A percentile compares a stretch with the other conserved stretches of the same genome.
These are phyloP conservation scores for Subanguina moxae DNA, from an alignment of 1,140 invertebrate species.

Conservation along the genomic window DNA sequence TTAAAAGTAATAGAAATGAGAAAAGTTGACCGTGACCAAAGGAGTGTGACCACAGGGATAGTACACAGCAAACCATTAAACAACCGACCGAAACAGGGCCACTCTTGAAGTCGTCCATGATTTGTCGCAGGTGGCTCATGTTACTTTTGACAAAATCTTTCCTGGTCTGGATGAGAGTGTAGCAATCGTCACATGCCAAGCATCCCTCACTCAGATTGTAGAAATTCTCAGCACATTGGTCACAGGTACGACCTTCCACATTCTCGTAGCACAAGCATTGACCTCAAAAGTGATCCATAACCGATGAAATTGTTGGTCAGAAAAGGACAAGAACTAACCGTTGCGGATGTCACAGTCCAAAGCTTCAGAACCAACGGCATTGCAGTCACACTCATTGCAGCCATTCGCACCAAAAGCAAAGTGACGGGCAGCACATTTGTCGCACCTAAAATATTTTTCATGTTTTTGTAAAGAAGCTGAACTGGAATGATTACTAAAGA, in stretches of 20 bases:
- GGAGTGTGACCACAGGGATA: neutral
- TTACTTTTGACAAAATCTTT: conserved; percentile 31
- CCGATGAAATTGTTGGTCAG: neutral
- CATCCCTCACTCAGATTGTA: conserved; percentile 38
- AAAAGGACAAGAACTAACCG: neutral
- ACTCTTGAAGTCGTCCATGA: conserved; percentile 50
- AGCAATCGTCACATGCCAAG: conserved; percentile 43
- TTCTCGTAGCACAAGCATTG: conserved; percentile 84
- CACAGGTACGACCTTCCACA: conserved; percentile 85
- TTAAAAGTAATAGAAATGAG: too few species aligned
- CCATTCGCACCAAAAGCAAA: conserved; percentile 78
- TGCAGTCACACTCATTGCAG: conserved; percentile 50
- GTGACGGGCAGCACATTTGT: conserved; percentile 76
- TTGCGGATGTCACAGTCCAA: conserved; percentile 49
- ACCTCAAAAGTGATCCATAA: conserved; percentile 56
- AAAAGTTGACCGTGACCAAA: neutral
- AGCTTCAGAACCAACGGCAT: conserved; percentile 44
- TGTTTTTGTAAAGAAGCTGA: too few species aligned
- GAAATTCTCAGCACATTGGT: conserved; percentile 70
- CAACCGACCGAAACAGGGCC: conserved; percentile 43
- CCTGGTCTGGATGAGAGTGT: conserved; percentile 33
- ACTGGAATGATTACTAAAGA: too few species aligned
- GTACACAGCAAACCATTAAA: neutral
- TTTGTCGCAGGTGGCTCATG: conserved; percentile 33
- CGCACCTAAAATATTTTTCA: conserved; percentile 71